A percentile compares a stretch with the other conserved stretches of the same genome.
Conservation (phyloP, 2,113 vertebrate species). For the Corynorhinus townsendii region DNA sequence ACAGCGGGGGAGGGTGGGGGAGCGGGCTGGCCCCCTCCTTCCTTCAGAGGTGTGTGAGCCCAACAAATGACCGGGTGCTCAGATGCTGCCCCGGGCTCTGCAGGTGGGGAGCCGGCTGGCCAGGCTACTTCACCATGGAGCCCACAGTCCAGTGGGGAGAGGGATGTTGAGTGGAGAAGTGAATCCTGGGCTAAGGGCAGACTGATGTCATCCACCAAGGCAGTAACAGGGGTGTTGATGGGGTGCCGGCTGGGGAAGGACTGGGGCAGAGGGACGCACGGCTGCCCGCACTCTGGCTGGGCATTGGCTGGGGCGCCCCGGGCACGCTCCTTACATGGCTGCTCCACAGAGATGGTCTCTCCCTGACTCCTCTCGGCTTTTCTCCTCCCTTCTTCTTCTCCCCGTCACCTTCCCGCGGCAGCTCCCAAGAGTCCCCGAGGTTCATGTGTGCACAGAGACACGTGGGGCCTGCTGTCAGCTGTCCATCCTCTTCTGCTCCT, state of each 20-base stretch:
- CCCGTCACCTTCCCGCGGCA: accelerated
- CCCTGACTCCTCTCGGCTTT: accelerated
- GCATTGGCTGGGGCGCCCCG: accelerated
- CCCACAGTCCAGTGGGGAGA: background rate
- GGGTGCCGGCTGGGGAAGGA: background rate
- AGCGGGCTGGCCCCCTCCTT: background rate
- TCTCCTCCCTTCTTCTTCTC: too few relatives aligned
- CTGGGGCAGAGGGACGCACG: accelerated
- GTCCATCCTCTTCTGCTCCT: background rate
- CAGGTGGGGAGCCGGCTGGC: accelerated
- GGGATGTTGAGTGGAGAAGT: accelerated
- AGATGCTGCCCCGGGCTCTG: background rate
- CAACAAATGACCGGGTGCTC: accelerated
- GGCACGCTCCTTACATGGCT: accelerated
- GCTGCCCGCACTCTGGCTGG: accelerated
- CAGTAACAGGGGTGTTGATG: accelerated
- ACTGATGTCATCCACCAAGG: background rate
- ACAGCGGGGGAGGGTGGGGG: accelerated
- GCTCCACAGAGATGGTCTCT: accelerated
- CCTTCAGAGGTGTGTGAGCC: background rate
- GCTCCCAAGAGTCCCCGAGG: accelerated
- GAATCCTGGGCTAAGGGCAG: background rate
- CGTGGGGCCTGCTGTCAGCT: background rate
- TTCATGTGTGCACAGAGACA: accelerated
- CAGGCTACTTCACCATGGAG: accelerated